phyloP scores from a whole-genome alignment of 2,113 vertebrate species.

The Vidua chalybeata region DNA sequence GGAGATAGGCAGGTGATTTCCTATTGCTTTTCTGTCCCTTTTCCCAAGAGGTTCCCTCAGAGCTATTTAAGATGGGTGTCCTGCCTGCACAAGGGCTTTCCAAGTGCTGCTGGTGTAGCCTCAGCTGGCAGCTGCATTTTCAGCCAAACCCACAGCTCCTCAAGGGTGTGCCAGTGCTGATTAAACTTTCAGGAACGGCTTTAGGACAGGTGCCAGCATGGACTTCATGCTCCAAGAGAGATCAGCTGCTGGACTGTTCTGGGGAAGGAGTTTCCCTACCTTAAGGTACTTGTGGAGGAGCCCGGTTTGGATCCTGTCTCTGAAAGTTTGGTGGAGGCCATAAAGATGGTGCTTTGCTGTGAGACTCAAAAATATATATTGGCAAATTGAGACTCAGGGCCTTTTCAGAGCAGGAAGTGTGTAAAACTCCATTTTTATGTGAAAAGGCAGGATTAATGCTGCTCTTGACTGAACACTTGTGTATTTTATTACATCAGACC shows the following conservation, averaged over 20 bases:
- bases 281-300: not conserved
- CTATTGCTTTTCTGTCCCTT: not conserved
- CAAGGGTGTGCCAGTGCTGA: not conserved
- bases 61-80: not conserved
- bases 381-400: not conserved
- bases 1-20: not conserved
- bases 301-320: not conserved
- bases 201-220: not conserved
- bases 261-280: not conserved
- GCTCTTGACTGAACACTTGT: not conserved
- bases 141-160: not conserved
- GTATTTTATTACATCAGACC: not conserved
- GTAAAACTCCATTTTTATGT: not conserved
- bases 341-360: not conserved
- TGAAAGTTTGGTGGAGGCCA: not conserved
- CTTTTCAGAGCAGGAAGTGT: not conserved
- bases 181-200: not conserved
- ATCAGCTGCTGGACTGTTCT: not conserved
- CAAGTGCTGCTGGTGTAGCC: not conserved
- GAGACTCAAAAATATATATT: not conserved
- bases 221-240: not conserved
- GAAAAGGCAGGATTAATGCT: not conserved
- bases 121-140: not conserved
- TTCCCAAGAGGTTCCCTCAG: not conserved
- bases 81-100: not conserved